These are phyloP conservation scores for Malurus alboscapulatus DNA, from an alignment of 2,113 vertebrate genomes.

Conservation along the genomic window DNA sequence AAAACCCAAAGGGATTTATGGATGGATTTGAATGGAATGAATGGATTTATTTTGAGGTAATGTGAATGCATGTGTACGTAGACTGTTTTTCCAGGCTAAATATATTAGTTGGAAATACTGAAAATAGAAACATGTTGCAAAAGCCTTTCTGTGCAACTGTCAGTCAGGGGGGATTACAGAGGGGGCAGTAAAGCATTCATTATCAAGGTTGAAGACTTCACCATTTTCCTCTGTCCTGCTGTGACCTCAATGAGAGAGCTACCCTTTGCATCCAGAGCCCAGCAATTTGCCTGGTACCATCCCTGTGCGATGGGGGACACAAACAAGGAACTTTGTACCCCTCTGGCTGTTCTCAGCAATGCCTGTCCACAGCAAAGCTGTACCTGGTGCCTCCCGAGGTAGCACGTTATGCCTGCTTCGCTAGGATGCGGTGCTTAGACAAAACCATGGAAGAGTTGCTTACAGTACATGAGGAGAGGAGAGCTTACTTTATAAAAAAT, in stretches of 20 bases:
- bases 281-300: neutral
- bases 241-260: neutral
- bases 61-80: neutral
- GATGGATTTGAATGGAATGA: slow-evolving; percentile 1
- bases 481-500: neutral
- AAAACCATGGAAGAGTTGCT: neutral
- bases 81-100: slow-evolving; percentile 29
- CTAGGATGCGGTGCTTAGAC: neutral
- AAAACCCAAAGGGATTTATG: neutral
- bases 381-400: neutral
- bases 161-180: neutral
- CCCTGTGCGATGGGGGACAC: too few species aligned
- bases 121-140: slow-evolving; percentile 13
- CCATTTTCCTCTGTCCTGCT: neutral
- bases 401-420: neutral
- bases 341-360: neutral
- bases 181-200: neutral
- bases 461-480: neutral
- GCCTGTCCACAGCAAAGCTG: neutral
- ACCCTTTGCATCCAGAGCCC: neutral
- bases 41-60: slow-evolving; percentile 13
- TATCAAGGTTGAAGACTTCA: neutral
- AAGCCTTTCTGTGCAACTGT: neutral
- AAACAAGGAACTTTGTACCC: neutral
- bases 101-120: neutral